A percentile compares a stretch with the other conserved stretches of the same genome.
These are phyloP conservation scores for Lontra canadensis DNA, from an alignment of 2,113 vertebrate genomes.

Conservation along the genomic window DNA sequence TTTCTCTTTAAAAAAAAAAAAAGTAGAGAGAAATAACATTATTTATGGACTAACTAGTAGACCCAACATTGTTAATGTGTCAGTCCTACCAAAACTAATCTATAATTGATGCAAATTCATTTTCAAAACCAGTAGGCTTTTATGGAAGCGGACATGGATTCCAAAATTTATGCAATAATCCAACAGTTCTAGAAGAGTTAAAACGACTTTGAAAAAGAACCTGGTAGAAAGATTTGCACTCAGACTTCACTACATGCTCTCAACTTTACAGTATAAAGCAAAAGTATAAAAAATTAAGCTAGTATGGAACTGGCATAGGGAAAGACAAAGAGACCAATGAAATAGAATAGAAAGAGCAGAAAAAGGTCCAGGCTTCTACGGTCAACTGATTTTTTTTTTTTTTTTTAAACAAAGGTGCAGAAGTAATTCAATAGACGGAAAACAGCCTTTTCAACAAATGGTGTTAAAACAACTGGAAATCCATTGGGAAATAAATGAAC, in stretches of 20 bases:
- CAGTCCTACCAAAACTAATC: background rate
- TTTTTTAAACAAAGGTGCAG: background rate
- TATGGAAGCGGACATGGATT: background rate
- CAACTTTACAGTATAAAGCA: background rate
- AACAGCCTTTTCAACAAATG: background rate
- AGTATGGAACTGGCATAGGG: background rate
- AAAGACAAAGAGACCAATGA: background rate
- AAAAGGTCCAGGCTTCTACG: background rate
- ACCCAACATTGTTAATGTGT: background rate
- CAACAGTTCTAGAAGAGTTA: background rate
- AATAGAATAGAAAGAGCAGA: background rate
- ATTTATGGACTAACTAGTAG: background rate
- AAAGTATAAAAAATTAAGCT: background rate
- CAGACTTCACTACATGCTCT: background rate
- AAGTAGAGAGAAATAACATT: background rate
- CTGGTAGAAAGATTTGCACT: background rate
- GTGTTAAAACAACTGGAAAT: background rate
- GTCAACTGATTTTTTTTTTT: background rate
- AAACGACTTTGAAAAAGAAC: background rate
- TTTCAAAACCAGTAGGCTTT: background rate
- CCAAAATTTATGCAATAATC: slow-evolving; percentile 13
- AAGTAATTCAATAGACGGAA: background rate
- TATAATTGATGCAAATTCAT: background rate
- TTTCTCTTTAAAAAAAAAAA: too few relatives aligned
- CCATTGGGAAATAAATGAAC: background rate